A percentile compares a stretch with the other conserved stretches of the same genome.
Conservation (phyloP, 1,140 invertebrate genomes). For the Aethina tumida region DNA sequence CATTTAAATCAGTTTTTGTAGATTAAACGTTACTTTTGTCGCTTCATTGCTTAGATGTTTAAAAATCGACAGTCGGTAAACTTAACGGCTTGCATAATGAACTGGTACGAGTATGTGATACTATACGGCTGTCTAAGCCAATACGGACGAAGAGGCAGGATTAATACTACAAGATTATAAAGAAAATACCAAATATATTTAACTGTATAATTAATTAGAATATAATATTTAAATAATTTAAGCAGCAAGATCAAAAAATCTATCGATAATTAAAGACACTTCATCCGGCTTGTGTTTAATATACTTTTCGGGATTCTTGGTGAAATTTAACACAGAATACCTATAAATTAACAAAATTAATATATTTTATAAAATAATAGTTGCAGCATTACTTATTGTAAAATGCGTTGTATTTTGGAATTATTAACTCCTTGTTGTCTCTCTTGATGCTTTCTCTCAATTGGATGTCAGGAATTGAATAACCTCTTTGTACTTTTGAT, state of each 20-base stretch:
- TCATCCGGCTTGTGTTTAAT: slow-evolving; percentile 84
- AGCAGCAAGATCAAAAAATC: slow-evolving; percentile 75
- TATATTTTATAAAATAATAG: not conserved
- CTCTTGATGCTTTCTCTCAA: slow-evolving; percentile 71
- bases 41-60: too few species aligned
- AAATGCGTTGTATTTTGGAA: slow-evolving; percentile 75
- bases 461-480: slow-evolving; percentile 87
- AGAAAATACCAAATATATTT: too few species aligned
- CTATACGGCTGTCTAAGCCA: too few species aligned
- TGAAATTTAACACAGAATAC: slow-evolving; percentile 64
- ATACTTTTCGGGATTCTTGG: slow-evolving; percentile 91
- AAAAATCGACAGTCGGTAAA: too few species aligned
- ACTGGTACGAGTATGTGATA: too few species aligned
- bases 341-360: slow-evolving; percentile 35
- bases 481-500: slow-evolving; percentile 72
- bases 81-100: too few species aligned
- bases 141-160: too few species aligned
- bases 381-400: slow-evolving; percentile 51
- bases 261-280: slow-evolving; percentile 65
- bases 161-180: too few species aligned
- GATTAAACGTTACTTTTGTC: too few species aligned
- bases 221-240: slow-evolving; percentile 30
- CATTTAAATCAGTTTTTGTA: too few species aligned
- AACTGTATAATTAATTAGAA: slow-evolving; percentile 10
- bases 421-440: slow-evolving; percentile 76